Conservation (phyloP, 1,140 invertebrate genomes). For the Lepidurus couesii region DNA sequence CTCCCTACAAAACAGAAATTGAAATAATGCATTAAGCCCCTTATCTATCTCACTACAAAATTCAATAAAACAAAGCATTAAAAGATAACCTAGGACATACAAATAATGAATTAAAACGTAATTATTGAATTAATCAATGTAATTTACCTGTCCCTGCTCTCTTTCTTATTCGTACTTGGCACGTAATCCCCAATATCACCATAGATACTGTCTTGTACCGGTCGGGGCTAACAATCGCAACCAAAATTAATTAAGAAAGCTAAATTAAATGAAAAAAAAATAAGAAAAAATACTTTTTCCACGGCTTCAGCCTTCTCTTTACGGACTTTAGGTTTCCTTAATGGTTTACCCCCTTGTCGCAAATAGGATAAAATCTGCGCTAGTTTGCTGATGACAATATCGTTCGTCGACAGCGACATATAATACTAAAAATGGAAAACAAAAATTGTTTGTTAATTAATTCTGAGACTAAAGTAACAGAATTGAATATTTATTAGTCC, state of each 20-base stretch:
- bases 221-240: constrained; percentile 31
- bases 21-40: not conserved
- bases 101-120: too few relatives aligned
- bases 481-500: not conserved
- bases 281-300: constrained; percentile 35
- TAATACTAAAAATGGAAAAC: constrained; percentile 54
- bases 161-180: constrained; percentile 44
- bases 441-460: not conserved
- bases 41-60: not conserved
- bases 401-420: constrained; percentile 83
- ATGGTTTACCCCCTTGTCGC: constrained; percentile 67
- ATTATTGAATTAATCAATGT: too few relatives aligned
- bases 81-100: too few relatives aligned
- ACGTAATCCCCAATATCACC: constrained; percentile 90
- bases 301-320: constrained; percentile 44
- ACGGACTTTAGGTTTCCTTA: constrained; percentile 65
- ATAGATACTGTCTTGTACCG: constrained; percentile 76
- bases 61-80: too few relatives aligned
- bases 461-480: not conserved
- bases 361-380: constrained; percentile 95
- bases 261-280: constrained; percentile 28
- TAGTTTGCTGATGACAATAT: constrained; percentile 93
- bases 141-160: not conserved
- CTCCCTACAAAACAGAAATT: not conserved
- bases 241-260: not conserved